These are phyloP conservation scores for Crypturellus undulatus DNA, from an alignment of 2,113 vertebrate species.

Conservation along the genomic window DNA sequence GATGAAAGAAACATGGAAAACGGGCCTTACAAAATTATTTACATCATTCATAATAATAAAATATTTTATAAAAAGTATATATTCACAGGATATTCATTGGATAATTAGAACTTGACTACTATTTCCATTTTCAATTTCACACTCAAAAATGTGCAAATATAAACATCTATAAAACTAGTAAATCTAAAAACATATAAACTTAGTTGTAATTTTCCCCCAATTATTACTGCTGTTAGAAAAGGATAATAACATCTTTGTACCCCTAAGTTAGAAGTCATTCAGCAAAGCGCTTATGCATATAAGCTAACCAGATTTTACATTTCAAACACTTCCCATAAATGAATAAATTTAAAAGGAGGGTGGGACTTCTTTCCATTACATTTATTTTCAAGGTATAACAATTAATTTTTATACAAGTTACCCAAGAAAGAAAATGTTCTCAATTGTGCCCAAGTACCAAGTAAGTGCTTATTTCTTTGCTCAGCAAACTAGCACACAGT, in stretches of 20 bases:
- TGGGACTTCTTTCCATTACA: neutral
- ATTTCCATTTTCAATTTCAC: conserved; percentile 38
- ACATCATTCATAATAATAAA: conserved; percentile 64
- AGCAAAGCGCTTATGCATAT: neutral
- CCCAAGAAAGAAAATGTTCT: neutral
- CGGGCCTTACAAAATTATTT: conserved; percentile 64
- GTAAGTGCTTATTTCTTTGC: conserved; percentile 22
- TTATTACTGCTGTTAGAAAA: conserved; percentile 28
- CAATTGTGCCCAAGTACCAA: conserved; percentile 32
- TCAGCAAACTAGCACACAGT: neutral
- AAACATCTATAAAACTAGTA: conserved; percentile 70
- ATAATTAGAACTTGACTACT: conserved; percentile 27
- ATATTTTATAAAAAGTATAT: conserved; percentile 43
- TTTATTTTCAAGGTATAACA: neutral
- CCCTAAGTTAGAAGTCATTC: neutral
- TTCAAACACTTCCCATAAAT: neutral
- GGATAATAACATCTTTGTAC: neutral
- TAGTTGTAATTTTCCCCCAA: conserved; percentile 1
- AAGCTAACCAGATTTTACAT: neutral
- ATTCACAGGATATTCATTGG: neutral
- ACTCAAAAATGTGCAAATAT: conserved; percentile 64
- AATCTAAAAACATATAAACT: conserved; percentile 25
- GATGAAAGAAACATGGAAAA: conserved; percentile 23
- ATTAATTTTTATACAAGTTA: neutral
- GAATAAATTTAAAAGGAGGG: neutral